Base-by-base conservation (phyloP, 2,113 vertebrate species). In the Fregetta grallaria region DNA sequence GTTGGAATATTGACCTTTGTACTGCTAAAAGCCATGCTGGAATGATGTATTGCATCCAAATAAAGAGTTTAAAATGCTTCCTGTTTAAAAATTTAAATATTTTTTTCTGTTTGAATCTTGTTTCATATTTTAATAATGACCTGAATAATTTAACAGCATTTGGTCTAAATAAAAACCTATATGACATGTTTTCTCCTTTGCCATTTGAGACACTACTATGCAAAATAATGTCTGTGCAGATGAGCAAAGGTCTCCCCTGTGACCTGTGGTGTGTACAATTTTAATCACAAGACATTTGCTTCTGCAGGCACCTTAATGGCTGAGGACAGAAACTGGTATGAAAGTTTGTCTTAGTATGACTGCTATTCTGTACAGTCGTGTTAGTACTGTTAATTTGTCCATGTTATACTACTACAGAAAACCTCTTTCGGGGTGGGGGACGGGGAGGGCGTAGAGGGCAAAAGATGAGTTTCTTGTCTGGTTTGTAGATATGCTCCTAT, bases 71-170 rank as follows among this genome's bases (percentile, higher is more conserved):
- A 65, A 97, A 97, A 97, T 95, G 77, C 56, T 96, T 72, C 56
- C 88, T 98, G 77, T 97, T 98, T 97, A 98, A 98, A 98, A 97
- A 97, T 98, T 96, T 96, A 98, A 98, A 93, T 97, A 92, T 94
- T 96, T 98, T 97, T 96, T 97, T 94, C 91, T 90, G 80, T 82
- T 91, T 96, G 86, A 97, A 76, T 93, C 56, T 80, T 93, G 71
- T 97, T 96, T 95, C 94, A 97, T 96, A 96, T 98, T 98, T 98
- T 97, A 98, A 97, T 97, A 97, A 95, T 82, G 32, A 47, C 32
- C 49, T 98, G 97, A 97, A 98, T 98, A 97, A 98, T 98, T 98
- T 94, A 98, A 89, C 62, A 94, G n/a, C 87, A 67, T 95, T 90
- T 83, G 61, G 90, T 55, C 96, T 97, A 93, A 95, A 96, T 93